These are phyloP conservation scores for Sciurus vulgaris DNA, from an alignment of 2,797 vertebrate genomes.

Conservation along the genomic window DNA sequence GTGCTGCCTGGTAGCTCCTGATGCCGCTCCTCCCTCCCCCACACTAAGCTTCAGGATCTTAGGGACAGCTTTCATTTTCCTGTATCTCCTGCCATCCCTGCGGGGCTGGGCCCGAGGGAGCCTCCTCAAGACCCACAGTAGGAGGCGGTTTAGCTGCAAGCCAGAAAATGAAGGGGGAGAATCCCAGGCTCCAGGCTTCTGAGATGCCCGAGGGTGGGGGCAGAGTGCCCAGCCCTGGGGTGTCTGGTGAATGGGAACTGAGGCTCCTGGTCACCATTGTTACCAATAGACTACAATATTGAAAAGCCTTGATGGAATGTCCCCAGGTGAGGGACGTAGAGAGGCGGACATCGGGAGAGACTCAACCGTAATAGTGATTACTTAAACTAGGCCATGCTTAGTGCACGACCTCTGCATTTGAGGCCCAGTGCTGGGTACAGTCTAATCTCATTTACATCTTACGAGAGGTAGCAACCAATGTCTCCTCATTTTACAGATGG, in stretches of 20 bases:
- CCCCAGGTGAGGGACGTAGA: not conserved
- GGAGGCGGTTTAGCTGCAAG: not conserved
- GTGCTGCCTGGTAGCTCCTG: not conserved
- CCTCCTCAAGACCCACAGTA: not conserved
- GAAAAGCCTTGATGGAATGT: not conserved
- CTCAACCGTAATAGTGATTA: too few species aligned
- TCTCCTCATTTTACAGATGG: not conserved
- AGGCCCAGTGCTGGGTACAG: not conserved
- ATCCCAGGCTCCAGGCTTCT: too few species aligned
- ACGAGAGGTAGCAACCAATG: not conserved
- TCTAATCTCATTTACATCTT: not conserved
- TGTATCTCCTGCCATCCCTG: not conserved
- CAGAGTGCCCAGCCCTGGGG: accelerated
- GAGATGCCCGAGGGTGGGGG: not conserved
- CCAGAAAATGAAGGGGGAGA: not conserved
- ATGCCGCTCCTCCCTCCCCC: accelerated
- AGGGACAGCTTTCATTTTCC: not conserved
- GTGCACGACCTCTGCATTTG: accelerated
- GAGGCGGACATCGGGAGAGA: not conserved
- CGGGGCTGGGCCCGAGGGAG: not conserved
- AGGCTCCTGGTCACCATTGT: not conserved
- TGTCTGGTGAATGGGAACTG: not conserved
- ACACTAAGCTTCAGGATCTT: not conserved
- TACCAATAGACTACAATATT: not conserved
- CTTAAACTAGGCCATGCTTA: not conserved